Percentiles rank a stretch among this genome's conserved stretches.
Evolutionary conservation across 2,888 invertebrate species (phyloP).

Genomic region (Pterobdella sp.): DNA sequence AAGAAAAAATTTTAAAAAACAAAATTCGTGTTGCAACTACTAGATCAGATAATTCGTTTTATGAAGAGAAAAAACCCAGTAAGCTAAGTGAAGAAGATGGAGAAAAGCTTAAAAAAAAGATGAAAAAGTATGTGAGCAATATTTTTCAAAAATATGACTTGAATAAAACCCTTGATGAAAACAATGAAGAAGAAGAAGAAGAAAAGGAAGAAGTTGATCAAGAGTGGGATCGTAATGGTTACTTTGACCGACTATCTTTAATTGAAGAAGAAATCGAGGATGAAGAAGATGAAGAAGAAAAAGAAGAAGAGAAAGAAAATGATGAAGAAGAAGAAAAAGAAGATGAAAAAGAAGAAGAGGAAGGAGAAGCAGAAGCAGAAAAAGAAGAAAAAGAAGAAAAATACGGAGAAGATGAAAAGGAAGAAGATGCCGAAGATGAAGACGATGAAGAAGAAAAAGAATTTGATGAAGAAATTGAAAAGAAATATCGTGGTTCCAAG

Average conservation of each 20-base stretch:
- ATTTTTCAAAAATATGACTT: background rate
- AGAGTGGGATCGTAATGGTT: background rate
- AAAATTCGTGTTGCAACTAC: too few species aligned
- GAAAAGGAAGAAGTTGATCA: background rate
- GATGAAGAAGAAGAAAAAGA: background rate
- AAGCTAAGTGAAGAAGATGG: too few species aligned
- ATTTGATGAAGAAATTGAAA: background rate
- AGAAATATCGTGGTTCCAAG: background rate
- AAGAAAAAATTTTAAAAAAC: too few species aligned
- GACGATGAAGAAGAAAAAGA: background rate
- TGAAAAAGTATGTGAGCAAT: background rate
- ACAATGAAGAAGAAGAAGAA: background rate
- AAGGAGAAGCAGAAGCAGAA: background rate
- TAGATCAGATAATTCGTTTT: too few species aligned
- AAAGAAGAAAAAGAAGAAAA: conserved; percentile 4
- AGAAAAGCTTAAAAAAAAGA: too few species aligned
- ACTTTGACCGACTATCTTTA: too few species aligned
- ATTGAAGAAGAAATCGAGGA: conserved; percentile 7
- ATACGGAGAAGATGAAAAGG: background rate
- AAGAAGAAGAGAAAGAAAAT: background rate
- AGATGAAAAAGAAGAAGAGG: background rate
- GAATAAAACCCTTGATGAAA: background rate
- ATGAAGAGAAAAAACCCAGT: too few species aligned
- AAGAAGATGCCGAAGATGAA: background rate
- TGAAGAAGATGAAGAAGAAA: background rate